phyloP scores from a whole-genome alignment of 2,888 invertebrate species.

The Alloscopus bannaensis region DNA sequence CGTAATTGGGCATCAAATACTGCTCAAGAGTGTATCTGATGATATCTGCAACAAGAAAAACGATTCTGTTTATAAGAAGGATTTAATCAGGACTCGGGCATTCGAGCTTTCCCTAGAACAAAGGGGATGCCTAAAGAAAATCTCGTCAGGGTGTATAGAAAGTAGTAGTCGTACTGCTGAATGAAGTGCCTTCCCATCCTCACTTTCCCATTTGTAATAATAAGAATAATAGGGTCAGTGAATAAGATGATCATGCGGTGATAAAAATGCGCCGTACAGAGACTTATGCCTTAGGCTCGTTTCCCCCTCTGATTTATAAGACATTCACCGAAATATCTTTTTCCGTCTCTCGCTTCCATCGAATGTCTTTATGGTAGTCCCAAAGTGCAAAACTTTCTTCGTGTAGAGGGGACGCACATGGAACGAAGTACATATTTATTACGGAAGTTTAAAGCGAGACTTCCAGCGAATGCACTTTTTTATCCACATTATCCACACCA shows the following conservation, averaged over 20 bases:
- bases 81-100: no score
- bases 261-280: constrained; percentile 45
- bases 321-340: constrained; percentile 3
- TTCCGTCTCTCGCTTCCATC: constrained; percentile 17
- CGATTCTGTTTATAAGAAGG: not conserved
- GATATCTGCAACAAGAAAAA: no score
- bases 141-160: no score
- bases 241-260: constrained; percentile 48
- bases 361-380: constrained; percentile 40
- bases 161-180: no score
- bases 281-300: constrained; percentile 48
- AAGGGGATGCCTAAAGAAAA: no score
- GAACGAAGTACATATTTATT: no score
- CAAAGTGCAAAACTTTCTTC: constrained; percentile 49
- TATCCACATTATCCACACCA: no score
- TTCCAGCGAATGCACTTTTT: no score
- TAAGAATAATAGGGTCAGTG: constrained; percentile 44
- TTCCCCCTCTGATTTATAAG: constrained; percentile 49
- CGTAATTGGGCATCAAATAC: constrained; percentile 55
- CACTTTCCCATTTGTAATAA: not conserved
- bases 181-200: constrained; percentile 5
- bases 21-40: constrained; percentile 28
- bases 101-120: no score
- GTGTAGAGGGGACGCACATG: no score
- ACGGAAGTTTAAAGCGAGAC: not conserved